Percentiles rank a stretch among this genome's conserved stretches.
These are phyloP conservation scores for Cybosia mesomella DNA, from an alignment of 2,888 invertebrate species.

Conservation along the genomic window DNA sequence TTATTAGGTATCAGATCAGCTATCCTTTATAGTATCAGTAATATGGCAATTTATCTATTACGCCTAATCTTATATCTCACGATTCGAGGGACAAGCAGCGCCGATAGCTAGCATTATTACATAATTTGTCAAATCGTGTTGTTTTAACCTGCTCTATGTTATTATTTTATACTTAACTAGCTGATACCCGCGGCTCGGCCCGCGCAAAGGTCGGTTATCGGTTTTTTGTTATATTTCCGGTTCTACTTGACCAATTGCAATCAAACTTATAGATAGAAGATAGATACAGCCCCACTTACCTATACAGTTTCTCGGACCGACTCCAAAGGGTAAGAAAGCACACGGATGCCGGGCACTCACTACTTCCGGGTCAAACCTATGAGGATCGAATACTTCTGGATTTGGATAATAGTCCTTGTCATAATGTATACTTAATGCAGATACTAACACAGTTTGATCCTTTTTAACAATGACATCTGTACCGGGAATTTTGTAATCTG, in stretches of 20 bases:
- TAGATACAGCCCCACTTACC: constrained; percentile 61
- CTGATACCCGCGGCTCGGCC: too few relatives aligned
- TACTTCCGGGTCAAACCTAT: constrained; percentile 70
- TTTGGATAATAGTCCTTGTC: constrained; percentile 74
- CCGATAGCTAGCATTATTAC: neutral
- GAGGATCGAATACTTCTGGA: constrained; percentile 77
- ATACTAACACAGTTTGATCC: constrained; percentile 61
- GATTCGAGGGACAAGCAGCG: neutral
- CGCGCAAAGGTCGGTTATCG: too few relatives aligned
- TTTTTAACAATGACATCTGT: constrained; percentile 65
- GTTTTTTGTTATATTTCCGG: too few relatives aligned
- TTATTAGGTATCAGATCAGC: neutral
- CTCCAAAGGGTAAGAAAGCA: constrained; percentile 73
- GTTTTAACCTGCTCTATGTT: too few relatives aligned
- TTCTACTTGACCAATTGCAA: too few relatives aligned
- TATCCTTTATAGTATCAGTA: neutral
- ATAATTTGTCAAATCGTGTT: too few relatives aligned
- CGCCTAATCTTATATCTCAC: neutral
- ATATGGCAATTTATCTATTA: neutral
- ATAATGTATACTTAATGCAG: constrained; percentile 69
- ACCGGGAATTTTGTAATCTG: constrained; percentile 66
- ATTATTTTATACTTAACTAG: neutral
- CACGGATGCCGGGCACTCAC: constrained; percentile 60
- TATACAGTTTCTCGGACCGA: constrained; percentile 74
- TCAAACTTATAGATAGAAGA: too few relatives aligned